These are phyloP conservation scores for Laticauda colubrina DNA, from an alignment of 2,113 vertebrate genomes.

Conservation along the genomic window DNA sequence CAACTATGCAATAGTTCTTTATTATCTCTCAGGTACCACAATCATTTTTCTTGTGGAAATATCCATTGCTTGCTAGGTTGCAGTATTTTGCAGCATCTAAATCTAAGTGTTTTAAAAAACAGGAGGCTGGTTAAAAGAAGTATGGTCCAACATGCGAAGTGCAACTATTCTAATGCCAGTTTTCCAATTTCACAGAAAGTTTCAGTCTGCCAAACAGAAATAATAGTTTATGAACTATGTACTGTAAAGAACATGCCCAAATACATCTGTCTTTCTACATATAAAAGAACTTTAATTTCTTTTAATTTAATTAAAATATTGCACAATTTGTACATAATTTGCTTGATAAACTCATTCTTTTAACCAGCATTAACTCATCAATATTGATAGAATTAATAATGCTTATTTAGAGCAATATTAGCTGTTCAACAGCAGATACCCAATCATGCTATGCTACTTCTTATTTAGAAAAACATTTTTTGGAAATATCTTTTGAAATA, in stretches of 20 bases:
- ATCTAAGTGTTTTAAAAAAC: background rate
- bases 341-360: background rate
- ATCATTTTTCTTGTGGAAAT: background rate
- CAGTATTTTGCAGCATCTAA: background rate
- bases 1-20: background rate
- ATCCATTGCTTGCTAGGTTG: background rate
- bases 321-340: background rate
- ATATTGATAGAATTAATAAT: background rate
- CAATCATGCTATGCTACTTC: background rate
- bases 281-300: background rate
- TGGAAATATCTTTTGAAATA: background rate
- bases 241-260: background rate
- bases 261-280: background rate
- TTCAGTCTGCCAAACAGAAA: background rate
- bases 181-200: background rate
- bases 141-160: background rate
- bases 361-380: background rate
- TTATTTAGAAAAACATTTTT: conserved; percentile 1
- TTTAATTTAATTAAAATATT: background rate
- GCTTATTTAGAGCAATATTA: background rate
- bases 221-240: background rate
- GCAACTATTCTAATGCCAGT: background rate
- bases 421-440: background rate
- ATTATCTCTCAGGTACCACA: background rate
- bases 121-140: background rate